Conservation (phyloP, 2,797 vertebrate genomes). For the Linurgus olivaceus region DNA sequence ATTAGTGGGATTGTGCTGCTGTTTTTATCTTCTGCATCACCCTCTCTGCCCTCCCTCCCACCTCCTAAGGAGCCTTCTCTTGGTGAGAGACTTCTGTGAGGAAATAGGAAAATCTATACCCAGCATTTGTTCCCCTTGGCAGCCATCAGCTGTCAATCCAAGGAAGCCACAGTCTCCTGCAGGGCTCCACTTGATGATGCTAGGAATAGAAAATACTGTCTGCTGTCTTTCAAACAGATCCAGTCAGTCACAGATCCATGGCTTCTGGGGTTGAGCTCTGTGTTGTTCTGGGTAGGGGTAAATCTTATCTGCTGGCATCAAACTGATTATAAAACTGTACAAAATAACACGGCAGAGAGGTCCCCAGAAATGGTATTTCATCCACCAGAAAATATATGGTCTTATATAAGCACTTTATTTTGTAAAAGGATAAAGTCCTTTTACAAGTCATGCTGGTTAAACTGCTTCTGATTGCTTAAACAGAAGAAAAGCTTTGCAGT, state of each 20-base stretch:
- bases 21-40: not conserved
- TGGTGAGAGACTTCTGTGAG: not conserved
- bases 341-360: not conserved
- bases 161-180: not conserved
- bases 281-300: not conserved
- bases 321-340: not conserved
- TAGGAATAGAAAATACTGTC: not conserved
- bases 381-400: not conserved
- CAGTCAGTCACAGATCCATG: not conserved
- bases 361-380: not conserved
- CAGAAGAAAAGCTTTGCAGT: not conserved
- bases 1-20: not conserved
- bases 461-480: not conserved
- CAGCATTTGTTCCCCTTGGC: not conserved
- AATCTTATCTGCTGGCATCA: not conserved
- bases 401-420: not conserved
- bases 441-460: not conserved
- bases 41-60: not conserved
- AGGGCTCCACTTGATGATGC: not conserved
- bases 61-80: not conserved
- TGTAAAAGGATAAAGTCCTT: not conserved
- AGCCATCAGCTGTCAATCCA: not conserved
- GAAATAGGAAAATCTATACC: not conserved
- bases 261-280: not conserved
- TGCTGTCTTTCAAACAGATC: not conserved